Percentiles rank a stretch among this genome's conserved stretches.
Conservation (phyloP, 1,140 invertebrate genomes). For the Drosophila bocqueti region DNA sequence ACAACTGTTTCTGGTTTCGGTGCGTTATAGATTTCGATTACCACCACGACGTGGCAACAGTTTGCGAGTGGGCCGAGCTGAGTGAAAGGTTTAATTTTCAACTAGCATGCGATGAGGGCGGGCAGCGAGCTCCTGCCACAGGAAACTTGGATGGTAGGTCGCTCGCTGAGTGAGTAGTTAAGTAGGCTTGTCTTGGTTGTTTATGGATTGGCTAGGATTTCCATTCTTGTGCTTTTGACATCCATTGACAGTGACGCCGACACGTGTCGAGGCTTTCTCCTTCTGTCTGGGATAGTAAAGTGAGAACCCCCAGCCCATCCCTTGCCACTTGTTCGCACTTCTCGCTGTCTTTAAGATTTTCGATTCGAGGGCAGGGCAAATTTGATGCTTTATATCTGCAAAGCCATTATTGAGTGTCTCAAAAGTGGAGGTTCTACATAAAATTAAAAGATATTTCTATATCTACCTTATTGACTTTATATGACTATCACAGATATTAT, state of each 20-base stretch:
- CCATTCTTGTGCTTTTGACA: constrained; percentile 74
- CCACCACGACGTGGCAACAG: constrained; percentile 47
- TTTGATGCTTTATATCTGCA: not conserved
- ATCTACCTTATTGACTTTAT: not conserved
- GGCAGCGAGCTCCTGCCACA: not conserved
- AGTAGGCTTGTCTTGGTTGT: constrained; percentile 74
- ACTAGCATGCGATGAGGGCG: constrained; percentile 55
- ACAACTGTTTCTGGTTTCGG: constrained; percentile 66
- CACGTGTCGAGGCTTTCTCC: constrained; percentile 59
- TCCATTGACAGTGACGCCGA: constrained; percentile 74
- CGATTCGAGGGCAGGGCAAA: not conserved
- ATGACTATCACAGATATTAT: not conserved
- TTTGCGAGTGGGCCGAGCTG: constrained; percentile 38
- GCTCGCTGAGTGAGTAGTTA: constrained; percentile 72
- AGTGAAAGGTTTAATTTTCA: constrained; percentile 77
- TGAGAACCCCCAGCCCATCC: constrained; percentile 15
- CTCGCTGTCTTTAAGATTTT: constrained; percentile 3
- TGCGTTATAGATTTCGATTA: constrained; percentile 71
- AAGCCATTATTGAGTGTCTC: not conserved
- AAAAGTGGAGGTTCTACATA: not conserved
- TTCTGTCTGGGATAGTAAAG: constrained; percentile 5
- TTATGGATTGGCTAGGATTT: constrained; percentile 65
- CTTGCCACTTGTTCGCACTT: constrained; percentile 10
- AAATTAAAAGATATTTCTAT: not conserved
- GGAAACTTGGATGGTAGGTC: constrained; percentile 43